phyloP scores from a whole-genome alignment of 2,797 vertebrate species.

The Coccyzus lansbergi region DNA sequence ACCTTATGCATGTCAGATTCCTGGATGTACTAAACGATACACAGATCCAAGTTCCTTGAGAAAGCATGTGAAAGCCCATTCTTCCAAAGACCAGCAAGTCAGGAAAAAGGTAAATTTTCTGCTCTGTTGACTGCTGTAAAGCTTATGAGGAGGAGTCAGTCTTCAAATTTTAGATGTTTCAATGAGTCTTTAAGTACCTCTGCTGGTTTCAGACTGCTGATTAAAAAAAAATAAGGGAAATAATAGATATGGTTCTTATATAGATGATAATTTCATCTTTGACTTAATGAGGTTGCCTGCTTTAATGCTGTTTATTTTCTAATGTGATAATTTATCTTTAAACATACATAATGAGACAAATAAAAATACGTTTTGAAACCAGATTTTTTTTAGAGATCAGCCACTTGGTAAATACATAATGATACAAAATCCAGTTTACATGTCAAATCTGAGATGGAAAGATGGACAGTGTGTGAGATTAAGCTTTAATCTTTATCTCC shows the following conservation, averaged over 20 bases:
- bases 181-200: not conserved
- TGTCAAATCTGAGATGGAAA: not conserved
- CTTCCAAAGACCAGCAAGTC: slow-evolving; percentile 88
- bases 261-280: not conserved
- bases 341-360: not conserved
- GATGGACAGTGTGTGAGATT: not conserved
- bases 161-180: not conserved
- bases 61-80: slow-evolving; percentile 96
- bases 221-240: not conserved
- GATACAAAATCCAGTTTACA: not conserved
- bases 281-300: not conserved
- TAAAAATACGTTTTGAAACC: not conserved
- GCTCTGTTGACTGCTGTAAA: not conserved
- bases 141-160: not conserved
- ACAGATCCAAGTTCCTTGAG: slow-evolving; percentile 97
- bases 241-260: not conserved
- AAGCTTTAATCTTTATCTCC: not conserved
- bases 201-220: not conserved
- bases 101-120: slow-evolving; percentile 90
- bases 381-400: not conserved
- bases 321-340: not conserved
- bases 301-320: not conserved
- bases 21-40: slow-evolving; percentile 94
- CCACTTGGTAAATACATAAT: not conserved
- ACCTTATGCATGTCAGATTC: slow-evolving; percentile 96